phyloP scores from a whole-genome alignment of 2,797 vertebrate species.

The Furcifer pardalis region DNA sequence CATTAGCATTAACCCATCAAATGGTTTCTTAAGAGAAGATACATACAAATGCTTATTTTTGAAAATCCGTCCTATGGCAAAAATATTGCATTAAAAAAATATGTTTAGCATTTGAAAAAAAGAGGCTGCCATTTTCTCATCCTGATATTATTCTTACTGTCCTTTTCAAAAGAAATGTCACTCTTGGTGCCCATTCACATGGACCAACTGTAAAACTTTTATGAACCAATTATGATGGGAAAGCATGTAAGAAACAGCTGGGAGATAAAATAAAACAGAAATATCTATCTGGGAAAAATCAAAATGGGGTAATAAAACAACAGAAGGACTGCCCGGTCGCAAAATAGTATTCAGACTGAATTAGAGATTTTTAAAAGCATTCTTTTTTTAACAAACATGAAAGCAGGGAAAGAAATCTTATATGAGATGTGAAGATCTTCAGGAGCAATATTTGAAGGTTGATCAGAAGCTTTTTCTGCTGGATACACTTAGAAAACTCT shows the following conservation, averaged over 20 bases:
- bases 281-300: background rate
- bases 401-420: background rate
- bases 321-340: background rate
- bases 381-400: constrained; percentile 1
- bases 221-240: constrained; percentile 12
- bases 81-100: background rate
- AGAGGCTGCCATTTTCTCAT: background rate
- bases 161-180: background rate
- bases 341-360: background rate
- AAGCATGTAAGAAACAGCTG: background rate
- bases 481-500: too few relatives aligned
- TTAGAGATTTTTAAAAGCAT: background rate
- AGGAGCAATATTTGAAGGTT: too few relatives aligned
- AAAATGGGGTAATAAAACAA: background rate
- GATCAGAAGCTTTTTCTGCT: too few relatives aligned
- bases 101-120: background rate
- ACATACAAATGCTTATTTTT: background rate
- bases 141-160: background rate
- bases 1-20: too few relatives aligned
- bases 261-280: constrained; percentile 5
- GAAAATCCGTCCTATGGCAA: background rate
- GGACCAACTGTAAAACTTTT: constrained; percentile 18
- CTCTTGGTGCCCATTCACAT: background rate
- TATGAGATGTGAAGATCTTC: too few relatives aligned
- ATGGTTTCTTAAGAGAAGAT: too few relatives aligned